phyloP scores from a whole-genome alignment of 37 sponge, comb jelly and placozoan species.

The Corticium candelabrum region DNA sequence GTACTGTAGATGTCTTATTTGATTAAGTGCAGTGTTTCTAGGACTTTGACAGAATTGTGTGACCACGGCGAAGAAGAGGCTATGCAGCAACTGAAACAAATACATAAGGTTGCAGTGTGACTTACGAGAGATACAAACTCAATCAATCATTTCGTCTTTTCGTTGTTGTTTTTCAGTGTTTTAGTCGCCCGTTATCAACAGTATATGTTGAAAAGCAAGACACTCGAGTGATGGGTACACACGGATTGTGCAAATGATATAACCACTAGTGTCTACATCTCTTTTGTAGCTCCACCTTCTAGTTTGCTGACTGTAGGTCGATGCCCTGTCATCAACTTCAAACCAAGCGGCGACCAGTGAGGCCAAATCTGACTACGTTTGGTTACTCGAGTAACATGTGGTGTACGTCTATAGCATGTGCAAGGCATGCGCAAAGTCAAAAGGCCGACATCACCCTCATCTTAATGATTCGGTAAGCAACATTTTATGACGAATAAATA shows the following conservation, averaged over 20 bases:
- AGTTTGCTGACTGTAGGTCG: not conserved
- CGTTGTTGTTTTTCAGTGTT: not conserved
- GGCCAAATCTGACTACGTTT: no score
- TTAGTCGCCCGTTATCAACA: not conserved
- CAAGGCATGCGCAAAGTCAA: no score
- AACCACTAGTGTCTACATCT: not conserved
- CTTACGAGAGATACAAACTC: no score
- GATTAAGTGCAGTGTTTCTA: no score
- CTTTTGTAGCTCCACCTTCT: not conserved
- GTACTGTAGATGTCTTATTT: no score
- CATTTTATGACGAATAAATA: no score
- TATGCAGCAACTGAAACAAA: not conserved
- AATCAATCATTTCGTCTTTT: not conserved
- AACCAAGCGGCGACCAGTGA: not conserved
- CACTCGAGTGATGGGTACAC: not conserved
- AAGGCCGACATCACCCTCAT: no score
- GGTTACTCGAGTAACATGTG: no score
- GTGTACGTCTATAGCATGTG: no score
- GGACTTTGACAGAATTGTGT: not conserved
- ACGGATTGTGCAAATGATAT: not conserved
- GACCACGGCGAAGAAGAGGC: not conserved
- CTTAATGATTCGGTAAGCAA: no score
- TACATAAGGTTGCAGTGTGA: not conserved
- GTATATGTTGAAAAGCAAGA: not conserved
- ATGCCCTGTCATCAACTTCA: not conserved